Conservation (phyloP, 1,140 invertebrate genomes). For the Neelides sp. region DNA sequence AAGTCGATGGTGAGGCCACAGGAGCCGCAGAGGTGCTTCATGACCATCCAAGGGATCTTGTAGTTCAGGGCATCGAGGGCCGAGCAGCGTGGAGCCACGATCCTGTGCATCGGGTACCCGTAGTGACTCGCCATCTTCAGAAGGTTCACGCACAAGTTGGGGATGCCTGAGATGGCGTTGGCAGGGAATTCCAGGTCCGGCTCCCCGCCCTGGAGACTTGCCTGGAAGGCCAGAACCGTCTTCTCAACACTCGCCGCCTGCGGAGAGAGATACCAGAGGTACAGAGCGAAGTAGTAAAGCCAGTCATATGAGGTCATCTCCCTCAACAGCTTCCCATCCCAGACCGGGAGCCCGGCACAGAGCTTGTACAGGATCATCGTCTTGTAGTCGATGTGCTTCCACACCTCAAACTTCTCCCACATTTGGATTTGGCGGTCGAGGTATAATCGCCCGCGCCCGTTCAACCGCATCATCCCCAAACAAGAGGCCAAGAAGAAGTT, state of each 20-base stretch:
- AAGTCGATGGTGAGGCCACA: slow-evolving; percentile 4
- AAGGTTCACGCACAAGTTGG: slow-evolving; percentile 22
- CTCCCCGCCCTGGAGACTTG: not conserved
- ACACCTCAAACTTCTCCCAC: slow-evolving; percentile 1
- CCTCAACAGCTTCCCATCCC: not conserved
- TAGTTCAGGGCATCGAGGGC: slow-evolving; percentile 22
- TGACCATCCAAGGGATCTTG: slow-evolving; percentile 23
- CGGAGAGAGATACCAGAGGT: slow-evolving; percentile 26
- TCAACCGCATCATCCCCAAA: slow-evolving; percentile 8
- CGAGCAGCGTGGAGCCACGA: slow-evolving; percentile 12
- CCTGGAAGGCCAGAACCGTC: not conserved
- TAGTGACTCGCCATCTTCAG: slow-evolving; percentile 16
- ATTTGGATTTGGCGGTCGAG: slow-evolving; percentile 3
- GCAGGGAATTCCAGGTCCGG: slow-evolving; percentile 1
- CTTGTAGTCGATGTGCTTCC: slow-evolving; percentile 10
- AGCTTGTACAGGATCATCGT: slow-evolving; percentile 12
- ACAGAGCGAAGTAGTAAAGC: slow-evolving; percentile 26
- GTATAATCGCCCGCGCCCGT: not conserved
- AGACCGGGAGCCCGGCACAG: slow-evolving; percentile 17
- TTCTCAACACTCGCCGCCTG: not conserved
- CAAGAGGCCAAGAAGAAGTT: slow-evolving; percentile 18
- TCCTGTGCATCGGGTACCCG: slow-evolving; percentile 19
- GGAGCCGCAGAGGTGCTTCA: slow-evolving; percentile 13
- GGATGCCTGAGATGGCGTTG: slow-evolving; percentile 1
- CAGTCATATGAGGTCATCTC: slow-evolving; percentile 25